Conservation (phyloP, 2,888 invertebrate genomes). For the Aporophyla lueneburgensis region DNA sequence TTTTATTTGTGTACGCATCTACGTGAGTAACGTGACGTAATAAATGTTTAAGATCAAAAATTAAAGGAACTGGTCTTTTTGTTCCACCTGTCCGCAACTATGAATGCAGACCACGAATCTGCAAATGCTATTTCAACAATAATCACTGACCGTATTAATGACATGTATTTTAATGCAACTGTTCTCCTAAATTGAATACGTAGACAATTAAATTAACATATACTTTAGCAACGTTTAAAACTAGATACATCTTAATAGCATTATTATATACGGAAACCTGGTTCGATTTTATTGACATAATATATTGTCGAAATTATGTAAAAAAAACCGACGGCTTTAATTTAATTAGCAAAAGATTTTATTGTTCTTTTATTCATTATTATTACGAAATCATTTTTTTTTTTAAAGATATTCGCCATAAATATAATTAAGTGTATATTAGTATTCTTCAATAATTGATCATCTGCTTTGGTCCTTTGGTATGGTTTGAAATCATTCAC, state of each 20-base stretch:
- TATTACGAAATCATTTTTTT: constrained; percentile 15
- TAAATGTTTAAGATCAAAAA: background rate
- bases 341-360: background rate
- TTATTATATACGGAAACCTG: constrained; percentile 25
- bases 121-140: background rate
- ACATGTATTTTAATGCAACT: constrained; percentile 12
- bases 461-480: background rate
- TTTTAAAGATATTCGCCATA: background rate
- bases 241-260: constrained; percentile 19
- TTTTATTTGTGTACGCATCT: constrained; percentile 38
- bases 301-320: constrained; percentile 14
- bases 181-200: background rate
- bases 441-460: no score
- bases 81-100: background rate
- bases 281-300: constrained; percentile 24
- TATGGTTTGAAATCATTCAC: background rate
- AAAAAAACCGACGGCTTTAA: constrained; percentile 8
- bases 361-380: constrained; percentile 5
- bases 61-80: background rate
- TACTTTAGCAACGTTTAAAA: constrained; percentile 15
- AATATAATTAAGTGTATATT: no score
- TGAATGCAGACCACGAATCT: background rate
- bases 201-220: constrained; percentile 24
- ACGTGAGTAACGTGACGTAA: constrained; percentile 14
- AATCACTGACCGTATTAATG: background rate